Percentiles rank a stretch among this genome's conserved stretches.
Conservation (phyloP, 2,888 invertebrate genomes). For the Prenolepis imparis region DNA sequence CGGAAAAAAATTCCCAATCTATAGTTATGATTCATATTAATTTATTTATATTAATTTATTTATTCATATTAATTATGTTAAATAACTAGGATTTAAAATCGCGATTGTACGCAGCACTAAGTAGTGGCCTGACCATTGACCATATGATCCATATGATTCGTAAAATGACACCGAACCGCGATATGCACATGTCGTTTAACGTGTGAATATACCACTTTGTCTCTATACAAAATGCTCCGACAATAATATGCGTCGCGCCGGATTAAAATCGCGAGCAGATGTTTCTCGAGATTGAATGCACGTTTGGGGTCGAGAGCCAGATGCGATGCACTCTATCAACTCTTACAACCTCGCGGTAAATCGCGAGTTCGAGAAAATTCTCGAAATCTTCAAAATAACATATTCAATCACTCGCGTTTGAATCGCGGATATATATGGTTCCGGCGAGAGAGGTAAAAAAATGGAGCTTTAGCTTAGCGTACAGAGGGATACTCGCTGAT, state of each 20-base stretch:
- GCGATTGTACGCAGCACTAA: neutral
- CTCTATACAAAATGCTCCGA: neutral
- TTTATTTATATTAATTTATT: neutral
- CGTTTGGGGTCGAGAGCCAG: neutral
- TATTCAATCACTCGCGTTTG: no score
- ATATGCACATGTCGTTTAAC: neutral
- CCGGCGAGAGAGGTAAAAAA: neutral
- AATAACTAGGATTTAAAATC: neutral
- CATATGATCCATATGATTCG: neutral
- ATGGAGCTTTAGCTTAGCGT: neutral
- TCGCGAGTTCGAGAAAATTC: neutral
- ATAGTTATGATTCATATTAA: neutral
- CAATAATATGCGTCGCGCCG: neutral
- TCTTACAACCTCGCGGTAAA: no score
- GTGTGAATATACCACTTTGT: neutral
- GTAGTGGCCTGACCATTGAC: no score
- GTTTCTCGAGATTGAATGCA: neutral
- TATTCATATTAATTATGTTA: neutral
- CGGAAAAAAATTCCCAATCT: neutral
- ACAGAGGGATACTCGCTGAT: neutral
- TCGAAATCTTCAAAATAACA: neutral
- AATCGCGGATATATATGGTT: neutral
- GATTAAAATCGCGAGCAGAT: constrained; percentile 32
- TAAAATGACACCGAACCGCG: neutral
- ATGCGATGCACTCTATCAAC: neutral